A percentile compares a stretch with the other conserved stretches of the same genome.
These are phyloP conservation scores for Nycticebus coucang DNA, from an alignment of 2,113 vertebrate genomes.

Conservation along the genomic window DNA sequence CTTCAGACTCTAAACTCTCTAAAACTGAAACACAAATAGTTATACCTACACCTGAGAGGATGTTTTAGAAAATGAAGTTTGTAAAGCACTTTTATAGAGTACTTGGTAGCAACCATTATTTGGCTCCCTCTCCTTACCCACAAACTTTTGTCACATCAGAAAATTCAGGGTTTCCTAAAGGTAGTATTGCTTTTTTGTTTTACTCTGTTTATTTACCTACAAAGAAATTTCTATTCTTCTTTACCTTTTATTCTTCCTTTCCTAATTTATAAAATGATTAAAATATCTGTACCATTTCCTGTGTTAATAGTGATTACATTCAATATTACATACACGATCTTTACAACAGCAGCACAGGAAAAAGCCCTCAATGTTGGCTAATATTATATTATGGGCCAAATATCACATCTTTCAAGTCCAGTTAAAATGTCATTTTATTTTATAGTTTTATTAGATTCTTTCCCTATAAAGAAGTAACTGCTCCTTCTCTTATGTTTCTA, in stretches of 20 bases:
- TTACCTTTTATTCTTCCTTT: not conserved
- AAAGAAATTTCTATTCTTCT: not conserved
- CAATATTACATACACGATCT: not conserved
- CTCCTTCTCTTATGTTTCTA: not conserved
- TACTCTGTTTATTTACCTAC: not conserved
- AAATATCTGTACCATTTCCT: not conserved
- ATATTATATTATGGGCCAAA: not conserved
- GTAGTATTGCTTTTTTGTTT: not conserved
- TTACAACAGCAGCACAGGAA: not conserved
- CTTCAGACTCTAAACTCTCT: not conserved
- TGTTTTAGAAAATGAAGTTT: not conserved
- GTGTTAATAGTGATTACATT: not conserved
- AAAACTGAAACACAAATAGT: not conserved
- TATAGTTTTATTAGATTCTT: not conserved
- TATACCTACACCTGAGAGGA: not conserved
- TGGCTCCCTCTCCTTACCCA: not conserved
- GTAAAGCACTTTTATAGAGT: not conserved
- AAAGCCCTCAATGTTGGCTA: not conserved
- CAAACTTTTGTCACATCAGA: not conserved
- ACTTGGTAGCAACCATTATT: not conserved
- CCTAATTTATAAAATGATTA: not conserved
- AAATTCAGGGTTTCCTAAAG: not conserved
- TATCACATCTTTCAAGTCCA: not conserved
- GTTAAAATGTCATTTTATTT: not conserved
- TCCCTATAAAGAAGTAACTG: not conserved